Percentiles rank a stretch among this genome's conserved stretches.
These are phyloP conservation scores for Agrotis segetum DNA, from an alignment of 2,888 invertebrate species.

Conservation along the genomic window DNA sequence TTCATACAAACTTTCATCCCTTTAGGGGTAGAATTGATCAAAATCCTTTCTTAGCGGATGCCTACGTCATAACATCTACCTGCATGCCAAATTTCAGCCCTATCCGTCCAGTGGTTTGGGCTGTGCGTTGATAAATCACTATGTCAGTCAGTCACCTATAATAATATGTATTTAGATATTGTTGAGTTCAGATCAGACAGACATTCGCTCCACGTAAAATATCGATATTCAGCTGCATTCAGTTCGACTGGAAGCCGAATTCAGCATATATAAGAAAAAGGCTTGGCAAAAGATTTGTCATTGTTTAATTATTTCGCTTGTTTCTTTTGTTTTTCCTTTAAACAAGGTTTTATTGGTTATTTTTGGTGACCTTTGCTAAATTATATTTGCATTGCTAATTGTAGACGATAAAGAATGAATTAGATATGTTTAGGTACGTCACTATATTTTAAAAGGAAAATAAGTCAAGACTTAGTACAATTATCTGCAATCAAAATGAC, in stretches of 20 bases:
- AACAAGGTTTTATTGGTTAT: conserved; percentile 13
- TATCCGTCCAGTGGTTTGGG: no score
- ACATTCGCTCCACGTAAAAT: not conserved
- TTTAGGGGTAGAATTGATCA: no score
- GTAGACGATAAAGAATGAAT: not conserved
- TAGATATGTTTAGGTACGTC: not conserved
- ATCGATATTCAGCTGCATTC: not conserved
- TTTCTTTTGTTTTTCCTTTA: not conserved
- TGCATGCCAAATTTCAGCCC: no score
- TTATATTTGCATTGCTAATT: conserved; percentile 37
- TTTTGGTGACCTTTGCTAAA: conserved; percentile 34
- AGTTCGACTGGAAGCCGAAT: not conserved
- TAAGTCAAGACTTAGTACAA: not conserved
- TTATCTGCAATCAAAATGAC: no score
- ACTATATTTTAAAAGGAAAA: not conserved
- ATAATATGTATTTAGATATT: no score
- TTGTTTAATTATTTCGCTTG: conserved; percentile 3
- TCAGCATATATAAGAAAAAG: not conserved
- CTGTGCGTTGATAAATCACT: no score
- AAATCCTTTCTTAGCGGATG: no score
- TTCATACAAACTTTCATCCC: no score
- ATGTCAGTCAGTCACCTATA: no score
- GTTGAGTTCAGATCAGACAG: not conserved
- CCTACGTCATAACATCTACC: no score
- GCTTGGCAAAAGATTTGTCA: not conserved